Evolutionary conservation across 2,888 invertebrate genomes (phyloP).

Genomic region (Prenolepis imparis): DNA sequence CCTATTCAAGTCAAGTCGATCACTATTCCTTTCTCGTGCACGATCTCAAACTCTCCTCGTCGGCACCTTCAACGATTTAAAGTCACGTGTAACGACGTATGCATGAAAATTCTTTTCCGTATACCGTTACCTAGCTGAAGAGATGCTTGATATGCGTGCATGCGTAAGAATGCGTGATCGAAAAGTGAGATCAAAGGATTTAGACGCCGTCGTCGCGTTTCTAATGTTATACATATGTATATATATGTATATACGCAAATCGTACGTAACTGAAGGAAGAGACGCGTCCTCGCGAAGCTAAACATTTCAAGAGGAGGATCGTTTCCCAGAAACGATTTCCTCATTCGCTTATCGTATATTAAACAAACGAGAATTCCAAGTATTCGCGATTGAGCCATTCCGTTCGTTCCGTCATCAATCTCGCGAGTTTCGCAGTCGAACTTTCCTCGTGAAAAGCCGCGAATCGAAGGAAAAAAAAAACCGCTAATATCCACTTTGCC

Average conservation of each 20-base stretch:
- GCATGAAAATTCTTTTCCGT: slow-evolving; percentile 12
- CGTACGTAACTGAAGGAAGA: neutral
- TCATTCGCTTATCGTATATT: neutral
- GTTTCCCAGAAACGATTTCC: neutral
- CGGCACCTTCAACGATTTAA: neutral
- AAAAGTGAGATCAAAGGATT: slow-evolving; percentile 10
- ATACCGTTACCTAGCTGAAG: slow-evolving; percentile 26
- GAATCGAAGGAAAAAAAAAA: slow-evolving; percentile 15
- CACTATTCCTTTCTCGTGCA: slow-evolving; percentile 67
- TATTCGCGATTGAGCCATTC: neutral
- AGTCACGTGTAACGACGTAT: neutral
- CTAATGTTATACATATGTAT: neutral
- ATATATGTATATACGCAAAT: neutral
- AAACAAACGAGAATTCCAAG: slow-evolving; percentile 2
- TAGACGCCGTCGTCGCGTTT: neutral
- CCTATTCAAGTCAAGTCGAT: slow-evolving; percentile 34
- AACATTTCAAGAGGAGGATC: neutral
- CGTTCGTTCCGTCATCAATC: neutral
- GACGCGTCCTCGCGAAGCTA: neutral
- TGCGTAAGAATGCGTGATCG: neutral
- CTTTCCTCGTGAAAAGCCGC: slow-evolving; percentile 16
- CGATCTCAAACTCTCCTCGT: slow-evolving; percentile 66
- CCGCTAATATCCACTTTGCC: neutral
- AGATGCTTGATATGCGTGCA: neutral
- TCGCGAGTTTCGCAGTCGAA: neutral